A percentile compares a stretch with the other conserved stretches of the same genome.
These are phyloP conservation scores for Labia minor DNA, from an alignment of 2,888 invertebrate species.

Conservation along the genomic window DNA sequence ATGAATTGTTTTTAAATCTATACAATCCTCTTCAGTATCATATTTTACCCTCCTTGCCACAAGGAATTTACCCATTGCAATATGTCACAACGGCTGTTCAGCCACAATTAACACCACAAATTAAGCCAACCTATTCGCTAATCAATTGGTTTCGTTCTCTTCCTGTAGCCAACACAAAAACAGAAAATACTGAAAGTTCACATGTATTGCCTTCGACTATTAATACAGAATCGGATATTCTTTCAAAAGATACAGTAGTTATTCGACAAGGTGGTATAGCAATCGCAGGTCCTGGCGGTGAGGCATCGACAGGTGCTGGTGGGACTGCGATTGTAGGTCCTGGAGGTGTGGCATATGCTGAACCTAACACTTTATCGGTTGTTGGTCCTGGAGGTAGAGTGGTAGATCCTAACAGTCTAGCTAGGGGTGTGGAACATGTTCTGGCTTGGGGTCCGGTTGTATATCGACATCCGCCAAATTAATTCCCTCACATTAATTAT, in stretches of 20 bases:
- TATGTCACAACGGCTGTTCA: background rate
- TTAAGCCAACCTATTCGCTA: background rate
- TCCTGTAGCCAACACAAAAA: constrained; percentile 8
- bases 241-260: constrained; percentile 37
- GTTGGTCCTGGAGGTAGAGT: constrained; percentile 64
- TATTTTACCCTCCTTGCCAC: background rate
- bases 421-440: constrained; percentile 33
- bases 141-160: constrained; percentile 8
- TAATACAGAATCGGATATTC: constrained; percentile 20
- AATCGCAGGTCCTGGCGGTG: constrained; percentile 71
- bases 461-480: constrained; percentile 44
- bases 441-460: constrained; percentile 59
- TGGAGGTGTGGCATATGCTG: constrained; percentile 63
- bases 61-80: background rate
- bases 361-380: constrained; percentile 62
- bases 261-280: constrained; percentile 67
- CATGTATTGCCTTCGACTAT: constrained; percentile 29
- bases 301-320: constrained; percentile 66
- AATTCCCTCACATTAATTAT: constrained; percentile 27
- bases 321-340: constrained; percentile 73
- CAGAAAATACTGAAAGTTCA: constrained; percentile 28
- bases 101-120: background rate
- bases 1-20: background rate
- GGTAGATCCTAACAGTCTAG: constrained; percentile 46
- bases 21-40: background rate